Percentiles rank a stretch among this genome's conserved stretches.
phyloP scores from a whole-genome alignment of 2,797 vertebrate genomes.

The Echeneis naucrates region DNA sequence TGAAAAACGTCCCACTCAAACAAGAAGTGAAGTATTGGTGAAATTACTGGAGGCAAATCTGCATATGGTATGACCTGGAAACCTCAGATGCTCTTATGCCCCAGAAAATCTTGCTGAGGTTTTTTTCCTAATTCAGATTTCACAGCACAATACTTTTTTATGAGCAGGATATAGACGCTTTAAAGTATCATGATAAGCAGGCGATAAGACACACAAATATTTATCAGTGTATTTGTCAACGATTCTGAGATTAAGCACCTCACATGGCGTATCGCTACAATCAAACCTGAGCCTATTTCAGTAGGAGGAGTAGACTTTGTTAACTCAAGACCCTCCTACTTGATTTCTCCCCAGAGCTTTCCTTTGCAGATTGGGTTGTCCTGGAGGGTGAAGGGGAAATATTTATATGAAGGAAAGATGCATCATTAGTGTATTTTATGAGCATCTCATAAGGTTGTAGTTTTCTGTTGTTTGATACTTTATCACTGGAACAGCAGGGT shows the following conservation, averaged over 20 bases:
- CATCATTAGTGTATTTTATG: background rate
- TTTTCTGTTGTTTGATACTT: background rate
- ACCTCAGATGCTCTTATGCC: conserved; percentile 19
- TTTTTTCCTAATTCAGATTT: conserved; percentile 3
- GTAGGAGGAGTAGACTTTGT: too few relatives aligned
- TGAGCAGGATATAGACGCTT: background rate
- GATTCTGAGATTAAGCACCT: background rate
- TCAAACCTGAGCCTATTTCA: background rate
- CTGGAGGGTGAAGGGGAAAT: too few relatives aligned
- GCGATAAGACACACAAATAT: background rate
- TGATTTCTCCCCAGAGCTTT: background rate
- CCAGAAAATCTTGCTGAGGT: conserved; percentile 23
- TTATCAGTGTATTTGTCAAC: background rate
- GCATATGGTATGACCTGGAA: conserved; percentile 47
- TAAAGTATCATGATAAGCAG: background rate
- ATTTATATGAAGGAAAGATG: background rate
- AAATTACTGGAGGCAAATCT: conserved; percentile 35
- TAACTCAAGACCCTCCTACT: too few relatives aligned
- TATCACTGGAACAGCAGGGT: background rate
- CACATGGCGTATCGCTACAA: too few relatives aligned
- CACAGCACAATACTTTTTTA: background rate
- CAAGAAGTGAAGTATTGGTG: conserved; percentile 7
- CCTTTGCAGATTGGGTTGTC: background rate
- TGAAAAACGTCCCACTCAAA: conserved; percentile 48
- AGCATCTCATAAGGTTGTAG: background rate